Base-by-base conservation (phyloP, 2,797 vertebrate species). In the Muscicapa striata region DNA sequence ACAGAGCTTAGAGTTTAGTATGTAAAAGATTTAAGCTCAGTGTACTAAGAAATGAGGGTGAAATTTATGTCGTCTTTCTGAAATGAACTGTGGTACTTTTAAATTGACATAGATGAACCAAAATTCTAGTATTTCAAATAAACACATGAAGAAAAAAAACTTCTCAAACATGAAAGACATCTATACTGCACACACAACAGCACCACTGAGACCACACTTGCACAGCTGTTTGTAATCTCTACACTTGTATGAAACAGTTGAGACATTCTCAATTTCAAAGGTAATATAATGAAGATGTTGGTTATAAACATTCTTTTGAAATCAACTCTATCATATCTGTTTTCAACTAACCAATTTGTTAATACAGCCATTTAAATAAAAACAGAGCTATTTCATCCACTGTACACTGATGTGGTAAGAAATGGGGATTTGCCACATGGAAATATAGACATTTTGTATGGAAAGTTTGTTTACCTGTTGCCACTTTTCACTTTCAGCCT, bases 401-500 rank as follows among this genome's bases (percentile, higher is more conserved):
- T 77, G 69, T 15, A 51, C 61, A 80, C 2, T 41, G 19, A 84
- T 45, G 48, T 40, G n/a, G 51, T 32, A 63, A 52, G 26, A 81
- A 64, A 91, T 5, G 26, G 6, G 8, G 43, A 52, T 69, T 54
- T 82, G 45, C 20, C 66, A 36, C 57, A 73, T 46, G 54, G 38
- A 67, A 74, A 89, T 34, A 15, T 18, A 76, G 63, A 18, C 8
- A 69, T 66, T 78, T 32, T 61, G 34, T 36, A 17, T 8, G 34
- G 7, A 11, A 10, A 4, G 18, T 0, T 59, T 78, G 79, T 93
- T 94, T 97, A 99, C 99, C 99, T 99, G 99, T 69, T 99, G 99
- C 99, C 99, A 99, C 97, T 99, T 99, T 95, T 98, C 98, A 96
- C 98, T 98, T 95, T 99, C 99, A 79, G 99, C 99, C 97, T 99